Base-by-base conservation (phyloP, 2,888 invertebrate species). In the Cordylochernes scorpioides region DNA sequence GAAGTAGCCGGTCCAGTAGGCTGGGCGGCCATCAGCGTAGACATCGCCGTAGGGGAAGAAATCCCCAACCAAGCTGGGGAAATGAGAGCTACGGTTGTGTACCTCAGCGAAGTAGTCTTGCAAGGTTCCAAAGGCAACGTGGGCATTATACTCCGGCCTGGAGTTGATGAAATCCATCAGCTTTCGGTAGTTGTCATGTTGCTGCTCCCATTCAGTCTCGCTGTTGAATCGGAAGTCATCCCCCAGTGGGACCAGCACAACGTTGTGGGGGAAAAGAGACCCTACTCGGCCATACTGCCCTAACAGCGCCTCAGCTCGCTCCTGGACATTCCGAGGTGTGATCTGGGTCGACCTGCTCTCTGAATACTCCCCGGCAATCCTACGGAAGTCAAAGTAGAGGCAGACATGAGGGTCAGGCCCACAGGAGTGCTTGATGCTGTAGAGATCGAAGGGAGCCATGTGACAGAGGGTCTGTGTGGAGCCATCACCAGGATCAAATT, bases 1-100 rank as follows among this genome's bases (percentile, higher is more conserved):
- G 52, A 67, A 94, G 53, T 84, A 94, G 0, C 94, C 94, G 3
- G 80, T 84, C 94, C 94, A 94, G 51, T 91, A 91, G 0, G 84
- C 82, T 0, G 84, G 80, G 29, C 74, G 62, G 0, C 78, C 80
- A 50, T 84, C 80, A 19, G 75, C 71, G 47, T 75, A 77, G 38
- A 84, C 77, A 48, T 91, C 91, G 0, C 82, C 77, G 53, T 94
- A 94, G 0, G 88, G 88, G 50, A 84, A 88, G 51, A 94, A 94
- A 49, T 94, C 94, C 0, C 91, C 91, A 43, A 68, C 70, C 5
- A 94, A 54, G 0, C 70, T 68, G 0, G 80, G 8, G n/a, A 36
- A 12, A 5, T 31, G 28, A 6, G 36, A 26, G 26, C 42, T 32
- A 15, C 42, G 24, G 28, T 29, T 15, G 14, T 62, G 58, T 28